Conservation (phyloP, 2,113 vertebrate species). For the Pipra filicauda region DNA sequence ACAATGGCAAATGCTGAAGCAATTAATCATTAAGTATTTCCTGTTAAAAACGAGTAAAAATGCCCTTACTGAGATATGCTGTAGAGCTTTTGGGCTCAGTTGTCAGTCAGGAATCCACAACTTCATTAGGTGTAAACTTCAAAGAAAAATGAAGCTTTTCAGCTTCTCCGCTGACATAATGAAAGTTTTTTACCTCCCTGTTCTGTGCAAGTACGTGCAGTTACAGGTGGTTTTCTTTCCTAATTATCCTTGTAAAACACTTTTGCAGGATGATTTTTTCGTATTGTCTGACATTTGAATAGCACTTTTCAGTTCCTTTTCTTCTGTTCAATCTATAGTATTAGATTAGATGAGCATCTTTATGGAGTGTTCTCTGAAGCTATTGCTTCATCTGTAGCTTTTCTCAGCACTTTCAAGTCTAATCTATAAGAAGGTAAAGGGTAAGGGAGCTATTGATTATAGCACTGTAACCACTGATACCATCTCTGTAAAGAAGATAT, state of each 20-base stretch:
- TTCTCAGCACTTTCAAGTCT: neutral
- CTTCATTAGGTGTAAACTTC: neutral
- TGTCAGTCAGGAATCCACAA: neutral
- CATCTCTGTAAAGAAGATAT: neutral
- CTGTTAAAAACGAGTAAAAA: neutral
- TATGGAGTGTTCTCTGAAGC: neutral
- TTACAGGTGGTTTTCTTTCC: neutral
- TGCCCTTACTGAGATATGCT: neutral
- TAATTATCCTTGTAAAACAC: constrained; percentile 4
- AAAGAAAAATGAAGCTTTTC: neutral
- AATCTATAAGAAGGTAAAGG: neutral
- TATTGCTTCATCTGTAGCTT: neutral
- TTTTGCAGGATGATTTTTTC: neutral
- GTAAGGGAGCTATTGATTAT: neutral
- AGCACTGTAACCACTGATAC: neutral
- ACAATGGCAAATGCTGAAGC: neutral
- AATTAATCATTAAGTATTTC: neutral
- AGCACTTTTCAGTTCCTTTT: neutral
- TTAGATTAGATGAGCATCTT: neutral
- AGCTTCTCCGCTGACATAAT: neutral
- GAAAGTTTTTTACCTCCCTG: neutral
- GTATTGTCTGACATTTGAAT: neutral
- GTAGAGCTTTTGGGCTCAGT: neutral
- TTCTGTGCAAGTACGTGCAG: neutral
- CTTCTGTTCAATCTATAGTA: neutral